Percentiles rank a stretch among this genome's conserved stretches.
phyloP scores from a whole-genome alignment of 2,797 vertebrate species.

The Pseudomugil gertrudae region DNA sequence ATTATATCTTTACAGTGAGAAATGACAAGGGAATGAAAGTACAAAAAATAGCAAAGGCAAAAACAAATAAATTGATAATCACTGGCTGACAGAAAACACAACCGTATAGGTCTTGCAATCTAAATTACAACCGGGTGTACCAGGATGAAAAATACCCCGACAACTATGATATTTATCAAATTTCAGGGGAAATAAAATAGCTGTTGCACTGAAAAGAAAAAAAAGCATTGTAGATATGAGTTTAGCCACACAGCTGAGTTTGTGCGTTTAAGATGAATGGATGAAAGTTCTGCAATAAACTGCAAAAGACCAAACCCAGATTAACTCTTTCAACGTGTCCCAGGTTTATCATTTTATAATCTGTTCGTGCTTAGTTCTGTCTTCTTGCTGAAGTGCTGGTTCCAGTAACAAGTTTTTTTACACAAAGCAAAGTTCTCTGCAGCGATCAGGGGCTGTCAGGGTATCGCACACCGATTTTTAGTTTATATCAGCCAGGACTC shows the following conservation, averaged over 20 bases:
- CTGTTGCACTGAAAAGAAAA: background rate
- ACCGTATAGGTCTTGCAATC: background rate
- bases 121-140: slow-evolving; percentile 13
- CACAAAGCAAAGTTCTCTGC: background rate
- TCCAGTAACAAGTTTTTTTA: background rate
- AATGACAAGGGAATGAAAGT: background rate
- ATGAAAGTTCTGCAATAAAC: background rate
- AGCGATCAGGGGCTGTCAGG: background rate
- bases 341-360: background rate
- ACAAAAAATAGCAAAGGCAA: background rate
- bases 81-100: background rate
- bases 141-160: slow-evolving; percentile 29
- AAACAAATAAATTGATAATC: too few relatives aligned
- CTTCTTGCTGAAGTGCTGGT: background rate
- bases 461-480: background rate
- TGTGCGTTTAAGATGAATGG: background rate
- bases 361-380: background rate
- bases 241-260: background rate
- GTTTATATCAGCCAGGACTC: background rate
- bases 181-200: background rate
- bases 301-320: background rate
- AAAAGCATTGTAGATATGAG: background rate
- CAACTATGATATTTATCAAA: background rate
- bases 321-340: background rate
- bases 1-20: too few relatives aligned